Conservation (phyloP, 2,888 invertebrate genomes). For the Sinotaia quadrata region DNA sequence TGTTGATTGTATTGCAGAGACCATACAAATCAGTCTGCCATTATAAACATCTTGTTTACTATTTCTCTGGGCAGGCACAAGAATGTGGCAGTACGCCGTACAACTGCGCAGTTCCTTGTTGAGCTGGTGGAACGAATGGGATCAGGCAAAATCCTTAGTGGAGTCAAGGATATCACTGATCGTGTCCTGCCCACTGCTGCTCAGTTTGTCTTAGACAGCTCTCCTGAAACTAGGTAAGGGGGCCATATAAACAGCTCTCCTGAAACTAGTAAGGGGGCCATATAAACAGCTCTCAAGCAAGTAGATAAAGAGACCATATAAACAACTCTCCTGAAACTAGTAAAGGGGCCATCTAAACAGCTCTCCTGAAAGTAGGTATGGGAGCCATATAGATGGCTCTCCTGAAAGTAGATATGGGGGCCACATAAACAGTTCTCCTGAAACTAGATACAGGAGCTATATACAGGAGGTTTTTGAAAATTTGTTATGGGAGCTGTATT, state of each 20-base stretch:
- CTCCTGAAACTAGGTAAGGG: conserved; percentile 85
- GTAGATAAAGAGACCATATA: no score
- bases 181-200: conserved; percentile 86
- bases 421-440: conserved; percentile 88
- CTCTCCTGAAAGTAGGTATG: no score
- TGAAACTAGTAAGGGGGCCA: no score
- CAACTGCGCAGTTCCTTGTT: conserved; percentile 84
- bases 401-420: no score
- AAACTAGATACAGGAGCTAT: conserved; percentile 79
- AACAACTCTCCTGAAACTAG: conserved; percentile 89
- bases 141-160: conserved; percentile 80
- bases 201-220: conserved; percentile 87
- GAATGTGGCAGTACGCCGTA: conserved; percentile 88
- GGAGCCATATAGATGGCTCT: no score
- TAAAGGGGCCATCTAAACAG: conserved; percentile 61
- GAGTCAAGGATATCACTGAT: conserved; percentile 85
- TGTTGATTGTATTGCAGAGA: no score
- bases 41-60: no score
- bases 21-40: no score
- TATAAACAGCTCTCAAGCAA: no score
- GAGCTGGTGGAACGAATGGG: conserved; percentile 82
- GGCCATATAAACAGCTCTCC: no score
- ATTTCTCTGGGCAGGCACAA: conserved; percentile 86
- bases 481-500: no score
- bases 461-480: no score